Base-by-base conservation (phyloP, 2,888 invertebrate species). In the Oeneis ivallda region DNA sequence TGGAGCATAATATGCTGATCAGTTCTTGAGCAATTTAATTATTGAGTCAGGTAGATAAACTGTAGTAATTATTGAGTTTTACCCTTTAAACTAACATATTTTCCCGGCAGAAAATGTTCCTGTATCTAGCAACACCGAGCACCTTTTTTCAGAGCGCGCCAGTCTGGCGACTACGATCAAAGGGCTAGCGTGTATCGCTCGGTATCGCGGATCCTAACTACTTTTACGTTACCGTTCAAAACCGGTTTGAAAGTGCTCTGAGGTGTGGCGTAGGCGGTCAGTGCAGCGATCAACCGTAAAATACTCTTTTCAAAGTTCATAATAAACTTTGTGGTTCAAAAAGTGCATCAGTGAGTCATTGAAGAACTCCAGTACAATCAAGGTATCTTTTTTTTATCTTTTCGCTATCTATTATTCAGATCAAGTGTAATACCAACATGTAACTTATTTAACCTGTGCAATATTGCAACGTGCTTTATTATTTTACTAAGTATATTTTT, bases 231-330 rank as follows among this genome's bases (percentile, higher is more conserved):
- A 79, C 78, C 80, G 79, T 77, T 82, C 79, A 76, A 75, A 81
- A 89, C 87, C 89, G 87, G 89, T 87, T 88, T 79, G 86, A 88
- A 89, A 89, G 89, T 89, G 84, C 77, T 76, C 74, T 69, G 79
- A 89, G 89, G 89, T 87, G 89, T 84, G 88, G 86, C 86, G 86
- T 84, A 82, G 85, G 84, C 82, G 82, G 78, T 71, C 76, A 81
- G 82, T 85, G 83, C 82, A 77, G 85, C 85, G 80, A 81, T 84
- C 84, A 82, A 85, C 82, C 83, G 81, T 83, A 78, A 83, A 84
- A 81, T 73, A 76, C 76, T 76, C 71, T 76, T 74, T 73, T 79
- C 79, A 82, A 80, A 79, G 76, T 74, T 74, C 69, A 75, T 76
- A 76, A 76, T 67, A 72, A 77, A 75, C 76, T 78, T 76, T 69